phyloP scores from a whole-genome alignment of 2,797 vertebrate species.

The Danionella dracula region DNA sequence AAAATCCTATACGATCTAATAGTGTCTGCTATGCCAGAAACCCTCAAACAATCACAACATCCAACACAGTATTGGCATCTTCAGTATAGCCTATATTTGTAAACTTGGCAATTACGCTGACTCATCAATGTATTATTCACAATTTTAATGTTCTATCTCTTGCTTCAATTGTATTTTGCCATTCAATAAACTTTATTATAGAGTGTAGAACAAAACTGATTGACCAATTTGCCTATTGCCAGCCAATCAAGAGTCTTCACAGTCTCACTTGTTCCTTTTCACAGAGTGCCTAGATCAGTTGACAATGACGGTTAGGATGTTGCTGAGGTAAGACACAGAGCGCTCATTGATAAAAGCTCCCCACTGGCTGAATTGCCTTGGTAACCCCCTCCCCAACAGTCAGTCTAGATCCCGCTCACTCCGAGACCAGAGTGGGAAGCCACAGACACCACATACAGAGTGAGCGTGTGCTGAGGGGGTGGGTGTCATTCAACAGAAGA shows the following conservation, averaged over 20 bases:
- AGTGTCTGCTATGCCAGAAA: too few species aligned
- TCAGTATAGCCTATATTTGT: neutral
- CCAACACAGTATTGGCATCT: neutral
- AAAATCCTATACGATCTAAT: too few species aligned
- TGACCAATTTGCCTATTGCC: slow-evolving; percentile 24
- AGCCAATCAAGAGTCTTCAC: slow-evolving; percentile 38
- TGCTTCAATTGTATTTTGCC: neutral
- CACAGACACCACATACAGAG: slow-evolving; percentile 47
- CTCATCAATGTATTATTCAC: neutral
- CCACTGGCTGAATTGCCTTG: slow-evolving; percentile 49
- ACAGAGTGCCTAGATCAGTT: slow-evolving; percentile 40
- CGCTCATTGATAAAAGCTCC: slow-evolving; percentile 54
- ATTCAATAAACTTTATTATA: neutral
- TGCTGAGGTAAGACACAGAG: slow-evolving; percentile 50
- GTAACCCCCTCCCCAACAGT: slow-evolving; percentile 46
- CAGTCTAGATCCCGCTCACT: slow-evolving; percentile 37
- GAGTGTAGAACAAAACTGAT: slow-evolving; percentile 13
- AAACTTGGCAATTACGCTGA: neutral
- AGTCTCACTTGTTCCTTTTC: slow-evolving; percentile 39
- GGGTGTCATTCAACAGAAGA: slow-evolving; percentile 45
- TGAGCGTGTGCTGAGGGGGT: slow-evolving; percentile 47
- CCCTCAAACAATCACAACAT: slow-evolving; percentile 11
- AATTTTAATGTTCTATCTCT: neutral
- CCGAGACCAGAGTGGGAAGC: slow-evolving; percentile 45
- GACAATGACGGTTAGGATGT: slow-evolving; percentile 48